Conservation (phyloP, 2,113 vertebrate species). For the Varanus komodoensis region DNA sequence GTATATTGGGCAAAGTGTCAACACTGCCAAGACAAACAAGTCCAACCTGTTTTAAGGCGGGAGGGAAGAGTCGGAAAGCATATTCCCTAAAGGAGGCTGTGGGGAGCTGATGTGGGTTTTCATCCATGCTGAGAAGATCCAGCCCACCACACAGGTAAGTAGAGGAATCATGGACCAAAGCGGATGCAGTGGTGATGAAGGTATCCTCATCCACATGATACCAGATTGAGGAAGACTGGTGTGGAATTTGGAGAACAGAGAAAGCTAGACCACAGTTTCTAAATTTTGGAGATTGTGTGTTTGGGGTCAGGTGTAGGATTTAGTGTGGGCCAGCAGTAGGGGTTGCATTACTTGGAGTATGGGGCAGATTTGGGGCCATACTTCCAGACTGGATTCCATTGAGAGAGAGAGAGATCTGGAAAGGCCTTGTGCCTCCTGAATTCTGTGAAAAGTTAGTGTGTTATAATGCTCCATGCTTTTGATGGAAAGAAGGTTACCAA, state of each 20-base stretch:
- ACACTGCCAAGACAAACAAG: not conserved
- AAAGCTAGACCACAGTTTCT: not conserved
- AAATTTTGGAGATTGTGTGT: not conserved
- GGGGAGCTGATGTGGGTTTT: not conserved
- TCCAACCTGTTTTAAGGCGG: conserved; percentile 15
- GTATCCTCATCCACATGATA: not conserved
- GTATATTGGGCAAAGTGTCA: not conserved
- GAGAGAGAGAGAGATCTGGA: not conserved
- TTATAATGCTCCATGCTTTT: not conserved
- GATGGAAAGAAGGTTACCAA: not conserved
- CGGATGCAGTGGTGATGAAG: not conserved
- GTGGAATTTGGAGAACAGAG: not conserved
- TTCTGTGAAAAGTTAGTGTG: not conserved
- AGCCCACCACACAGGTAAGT: not conserved
- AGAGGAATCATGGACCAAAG: not conserved
- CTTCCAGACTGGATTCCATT: not conserved
- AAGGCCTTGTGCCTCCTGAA: no score
- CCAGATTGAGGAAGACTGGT: not conserved
- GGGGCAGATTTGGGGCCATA: no score
- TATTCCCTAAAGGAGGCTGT: not conserved
- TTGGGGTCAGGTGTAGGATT: not conserved
- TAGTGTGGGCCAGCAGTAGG: not conserved
- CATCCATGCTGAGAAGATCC: not conserved
- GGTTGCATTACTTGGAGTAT: no score
- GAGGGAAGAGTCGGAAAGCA: not conserved